Conservation (phyloP, 2,888 invertebrate genomes). For the Pimpla rufipes region DNA sequence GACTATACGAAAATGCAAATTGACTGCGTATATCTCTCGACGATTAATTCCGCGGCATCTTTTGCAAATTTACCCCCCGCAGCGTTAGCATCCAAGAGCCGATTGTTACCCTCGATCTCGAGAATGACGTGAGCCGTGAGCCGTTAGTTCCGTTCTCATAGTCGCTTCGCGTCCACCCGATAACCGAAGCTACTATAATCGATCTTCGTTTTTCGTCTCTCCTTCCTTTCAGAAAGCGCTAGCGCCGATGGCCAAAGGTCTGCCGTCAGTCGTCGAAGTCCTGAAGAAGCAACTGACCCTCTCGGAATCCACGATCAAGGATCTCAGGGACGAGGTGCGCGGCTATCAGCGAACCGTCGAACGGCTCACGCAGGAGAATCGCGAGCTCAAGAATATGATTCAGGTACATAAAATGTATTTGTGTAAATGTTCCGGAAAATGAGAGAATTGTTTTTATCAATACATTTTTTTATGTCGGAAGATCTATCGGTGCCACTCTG, state of each 20-base stretch:
- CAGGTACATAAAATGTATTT: slow-evolving; percentile 79
- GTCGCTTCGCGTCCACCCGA: neutral
- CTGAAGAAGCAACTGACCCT: slow-evolving; percentile 88
- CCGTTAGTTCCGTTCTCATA: neutral
- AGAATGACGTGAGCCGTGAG: neutral
- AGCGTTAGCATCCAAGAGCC: slow-evolving; percentile 17
- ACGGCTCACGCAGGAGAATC: slow-evolving; percentile 92
- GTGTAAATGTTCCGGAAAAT: no score
- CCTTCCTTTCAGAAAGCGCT: slow-evolving; percentile 79
- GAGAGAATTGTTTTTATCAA: no score
- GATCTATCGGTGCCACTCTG: no score
- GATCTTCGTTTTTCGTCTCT: slow-evolving; percentile 7
- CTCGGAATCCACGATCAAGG: slow-evolving; percentile 89
- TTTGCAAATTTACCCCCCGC: neutral
- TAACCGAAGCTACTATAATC: neutral
- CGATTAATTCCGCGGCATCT: neutral
- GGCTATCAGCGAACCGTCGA: slow-evolving; percentile 90
- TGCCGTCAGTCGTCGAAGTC: slow-evolving; percentile 83
- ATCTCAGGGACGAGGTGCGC: slow-evolving; percentile 88
- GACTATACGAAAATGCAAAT: slow-evolving; percentile 15
- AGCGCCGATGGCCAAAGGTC: slow-evolving; percentile 81
- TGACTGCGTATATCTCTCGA: slow-evolving; percentile 2
- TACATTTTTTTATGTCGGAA: no score
- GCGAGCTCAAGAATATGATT: slow-evolving; percentile 88
- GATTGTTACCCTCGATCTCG: slow-evolving; percentile 9